Percentiles rank a stretch among this genome's conserved stretches.
Conservation (phyloP, 2,797 vertebrate genomes). For the Onychomys arenicola region DNA sequence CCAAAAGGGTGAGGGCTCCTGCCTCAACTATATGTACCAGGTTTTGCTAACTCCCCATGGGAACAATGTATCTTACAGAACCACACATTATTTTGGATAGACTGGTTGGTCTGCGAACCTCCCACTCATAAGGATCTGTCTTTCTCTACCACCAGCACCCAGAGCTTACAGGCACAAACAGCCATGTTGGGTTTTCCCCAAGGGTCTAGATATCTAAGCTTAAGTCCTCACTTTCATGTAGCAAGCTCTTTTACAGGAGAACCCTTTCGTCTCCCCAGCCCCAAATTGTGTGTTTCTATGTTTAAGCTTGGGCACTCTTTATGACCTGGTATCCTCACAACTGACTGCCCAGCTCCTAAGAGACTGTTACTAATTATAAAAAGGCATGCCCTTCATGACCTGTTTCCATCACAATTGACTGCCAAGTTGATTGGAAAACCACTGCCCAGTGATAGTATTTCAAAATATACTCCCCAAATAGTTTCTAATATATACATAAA, state of each 20-base stretch:
- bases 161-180: neutral
- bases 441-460: too few relatives aligned
- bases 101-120: neutral
- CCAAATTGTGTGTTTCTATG: neutral
- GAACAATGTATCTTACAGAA: neutral
- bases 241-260: neutral
- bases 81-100: neutral
- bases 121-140: rapidly evolving
- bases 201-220: too few relatives aligned
- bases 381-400: too few relatives aligned
- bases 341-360: neutral
- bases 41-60: too few relatives aligned
- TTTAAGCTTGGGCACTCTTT: too few relatives aligned
- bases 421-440: neutral
- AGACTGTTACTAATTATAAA: neutral
- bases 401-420: neutral
- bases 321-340: neutral
- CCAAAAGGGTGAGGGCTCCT: too few relatives aligned
- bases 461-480: neutral
- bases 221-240: too few relatives aligned
- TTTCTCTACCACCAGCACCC: too few relatives aligned
- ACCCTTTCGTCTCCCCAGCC: neutral
- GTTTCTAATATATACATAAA: too few relatives aligned
- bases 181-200: neutral
- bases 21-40: too few relatives aligned